Base-by-base conservation (phyloP, 2,888 invertebrate genomes). In the Imbricaverruca yamaguchii region DNA sequence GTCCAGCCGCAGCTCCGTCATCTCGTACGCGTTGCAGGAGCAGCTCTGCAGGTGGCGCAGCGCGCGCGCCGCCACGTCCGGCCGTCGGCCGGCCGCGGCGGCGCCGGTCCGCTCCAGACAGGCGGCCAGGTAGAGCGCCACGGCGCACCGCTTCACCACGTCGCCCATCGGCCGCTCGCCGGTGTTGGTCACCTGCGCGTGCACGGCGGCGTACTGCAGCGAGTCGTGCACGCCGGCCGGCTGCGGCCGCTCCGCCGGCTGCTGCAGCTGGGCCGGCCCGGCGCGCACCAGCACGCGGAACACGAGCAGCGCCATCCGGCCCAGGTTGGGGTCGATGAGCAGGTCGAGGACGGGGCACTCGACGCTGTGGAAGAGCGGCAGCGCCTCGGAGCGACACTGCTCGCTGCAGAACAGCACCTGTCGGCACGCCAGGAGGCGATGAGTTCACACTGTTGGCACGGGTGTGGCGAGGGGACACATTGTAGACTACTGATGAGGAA, bases 1-100 rank as follows among this genome's bases (percentile, higher is more conserved):
- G n/a, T 74, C 74, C 61, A 80, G 55, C 12, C 81, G 80, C 25
- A 87, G 86, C 82, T 88, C 88, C 23, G 87, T 86, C 39, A 89
- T 87, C 83, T 89, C 89, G 81, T 89, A 89, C 53, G 89, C 89
- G 83, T 89, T 89, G 84, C 89, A 89, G 80, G 88, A 87, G 57
- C 87, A 86, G 15, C 87, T 86, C 83, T 89, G 89, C 82, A 89
- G 86, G 82, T 88, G 88, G 18, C 87, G 86, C 10, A 89, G 85
- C 78, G 87, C 85, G 18, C 86, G 85, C 53, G 86, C 85, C 1
- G 87, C 87, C 12, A 88, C 83, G 6, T 85, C 82, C 12, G 85
- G 83, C 80, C 87, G 84, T 56, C 85, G 83, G 12, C 82, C 81
- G n/a, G 82, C 82, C 4, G 56, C 57, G 12, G 84, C 85, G 82